Base-by-base conservation (phyloP, 2,888 invertebrate species). In the Pandemis heparana region DNA sequence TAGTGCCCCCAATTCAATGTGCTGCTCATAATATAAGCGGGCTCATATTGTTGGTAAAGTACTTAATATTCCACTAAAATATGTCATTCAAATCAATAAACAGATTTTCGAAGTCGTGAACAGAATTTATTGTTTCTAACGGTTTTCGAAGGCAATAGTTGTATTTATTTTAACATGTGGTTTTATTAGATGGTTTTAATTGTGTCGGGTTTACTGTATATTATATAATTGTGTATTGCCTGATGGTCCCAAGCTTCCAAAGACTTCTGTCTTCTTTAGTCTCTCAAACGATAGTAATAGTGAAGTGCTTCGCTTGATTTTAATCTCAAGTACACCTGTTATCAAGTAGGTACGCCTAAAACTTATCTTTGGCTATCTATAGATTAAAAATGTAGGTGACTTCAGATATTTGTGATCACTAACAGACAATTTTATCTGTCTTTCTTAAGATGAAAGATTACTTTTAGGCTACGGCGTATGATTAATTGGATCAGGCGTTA, bases 311-410 rank as follows among this genome's bases (percentile, higher is more conserved):
- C 8, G 8, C 9, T 53, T 2, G 53, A 53, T 53, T 16, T 9
- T 9, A 9, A 53, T 53, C 53, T 53, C 53, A 18, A 53, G 53
- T 53, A 53, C 4, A 53, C 18, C 51, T 10, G 43, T 12, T 43
- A 53, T 53, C 53, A n/a, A 8, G 5, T 16, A 16, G 1, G 12
- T 16, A 16, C 8, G 12, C 43, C 10, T 43, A 14, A 53, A 16
- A 53, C 8, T 18, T 53, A 53, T 53, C 53, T 16, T 8, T 2
- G 9, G 8, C 53, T 18, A 9, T 53, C 53, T 18, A 18, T 53
- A 53, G 53, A 53, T 53, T 53, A 53, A 53, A 53, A n/a, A 53
- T 16, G 18, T 53, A 53, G 53, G 53, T 53, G 53, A 53, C 8
- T 16, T 53, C 53, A 18, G 53, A 16, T 53, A 7, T 16, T 18